Base-by-base conservation (phyloP, 2,797 vertebrate species). In the Eremophila alpestris region DNA sequence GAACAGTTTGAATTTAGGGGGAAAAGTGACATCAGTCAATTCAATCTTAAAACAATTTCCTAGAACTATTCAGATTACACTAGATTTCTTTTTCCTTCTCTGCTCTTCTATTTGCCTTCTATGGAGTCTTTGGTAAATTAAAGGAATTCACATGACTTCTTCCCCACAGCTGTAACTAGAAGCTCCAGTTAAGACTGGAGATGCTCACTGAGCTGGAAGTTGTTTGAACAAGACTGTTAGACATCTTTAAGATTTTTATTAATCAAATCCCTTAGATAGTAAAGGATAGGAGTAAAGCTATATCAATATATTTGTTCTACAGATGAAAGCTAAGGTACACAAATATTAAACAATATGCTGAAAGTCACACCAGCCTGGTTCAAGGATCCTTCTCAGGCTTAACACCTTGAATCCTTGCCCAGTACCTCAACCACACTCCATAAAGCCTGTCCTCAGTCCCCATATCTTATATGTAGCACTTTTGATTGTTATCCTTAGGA, bases 181-280 rank as follows among this genome's bases (percentile, higher is more conserved):
- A 71, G 54, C 49, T 92, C 19, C 36, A 94, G 49, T 58, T 71
- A 92, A 89, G 69, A 67, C 27, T 46, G 34, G 94, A 83, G 94
- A 83, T n/a, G 38, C 41, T 83, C 77, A 83, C 54, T 64, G n/a
- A 48, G 62, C 43, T 87, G 36, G n/a, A 92, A 89, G 52, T 45
- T 91, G 64, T 87, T 96, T 92, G 76, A 93, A 71, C 58, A 92
- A 83, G 51, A 74, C 46, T 41, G 38, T 68, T 85, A 71, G 26
- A 73, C 32, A 81, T 81, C 34, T 78, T 89, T 38, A 73, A 84
- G 71, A 64, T 36, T 83, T 90, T 89, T 83, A 73, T 38, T 94
- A 85, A 89, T 43, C 38, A 92, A 79, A 89, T 77, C 40, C 45
- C 46, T 6, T 3, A 81, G 38, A 76, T 14, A 60, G 22, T 40